Base-by-base conservation (phyloP, 1,140 invertebrate genomes). In the Halesus radiatus region DNA sequence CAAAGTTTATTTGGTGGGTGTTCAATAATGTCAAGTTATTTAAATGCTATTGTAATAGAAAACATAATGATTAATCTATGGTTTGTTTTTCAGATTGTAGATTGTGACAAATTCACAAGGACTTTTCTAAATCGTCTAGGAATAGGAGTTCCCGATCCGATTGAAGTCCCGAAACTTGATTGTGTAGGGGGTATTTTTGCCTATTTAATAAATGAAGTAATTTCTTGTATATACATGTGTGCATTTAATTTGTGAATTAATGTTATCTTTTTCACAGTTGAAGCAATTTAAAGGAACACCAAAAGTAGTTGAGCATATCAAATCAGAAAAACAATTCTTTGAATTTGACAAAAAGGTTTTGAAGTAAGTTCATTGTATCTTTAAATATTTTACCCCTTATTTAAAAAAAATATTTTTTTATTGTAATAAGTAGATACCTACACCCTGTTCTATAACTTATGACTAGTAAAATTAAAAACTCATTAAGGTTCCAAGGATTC, bases 61-160 rank as follows among this genome's bases (percentile, higher is more conserved):
- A 29, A 37, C 23, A 45, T 45, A 22, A 10, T 60, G 56, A 22
- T 60, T 60, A 60, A 60, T 8, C 20, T 20, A 60, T 60, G 10
- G 10, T 13, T 45, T 45, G 23, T 60, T 73, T 80, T 76, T 66
- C 84, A 94, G 88, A 94, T 98, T 32, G 93, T 93, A 0, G 92
- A 94, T 81, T 98, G 96, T 86, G 95, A 98, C 85, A 90, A 93
- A 79, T 98, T 98, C 85, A 98, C 97, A 0, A 88, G 95, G 81
- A 92, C 92, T 58, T 98, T 97, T 87, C 88, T 98, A 3, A 95
- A 94, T 85, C 92, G 95, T 26, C 91, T 95, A 74, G 97, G 97
- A 16, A 95, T 98, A 56, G 88, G 92, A 53, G 95, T 98, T 20
- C 93, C 94, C 0, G 92, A 95, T 87, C 91, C 94, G 0, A 89